phyloP scores from a whole-genome alignment of 2,113 vertebrate species.

The Steatornis caripensis region DNA sequence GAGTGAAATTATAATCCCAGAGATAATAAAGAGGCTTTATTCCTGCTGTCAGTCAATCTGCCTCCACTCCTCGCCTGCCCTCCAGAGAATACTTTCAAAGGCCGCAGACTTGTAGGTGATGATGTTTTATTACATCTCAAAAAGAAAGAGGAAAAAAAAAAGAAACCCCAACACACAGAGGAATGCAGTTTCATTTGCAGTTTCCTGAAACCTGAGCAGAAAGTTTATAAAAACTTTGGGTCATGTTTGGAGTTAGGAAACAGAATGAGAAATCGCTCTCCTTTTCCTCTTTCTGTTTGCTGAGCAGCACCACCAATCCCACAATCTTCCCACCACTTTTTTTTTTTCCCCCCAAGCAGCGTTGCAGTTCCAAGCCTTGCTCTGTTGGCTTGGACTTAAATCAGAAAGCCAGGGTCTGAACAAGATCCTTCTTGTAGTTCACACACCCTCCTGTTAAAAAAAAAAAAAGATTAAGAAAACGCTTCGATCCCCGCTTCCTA shows the following conservation, averaged over 20 bases:
- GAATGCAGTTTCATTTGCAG: slow-evolving; percentile 64
- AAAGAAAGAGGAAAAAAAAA: neutral
- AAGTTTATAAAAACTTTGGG: slow-evolving; percentile 60
- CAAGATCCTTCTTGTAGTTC: slow-evolving; percentile 55
- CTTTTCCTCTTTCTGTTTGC: slow-evolving; percentile 60
- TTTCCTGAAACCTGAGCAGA: slow-evolving; percentile 67
- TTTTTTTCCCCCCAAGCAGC: neutral
- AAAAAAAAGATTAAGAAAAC: slow-evolving; percentile 11
- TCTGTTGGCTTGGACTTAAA: neutral
- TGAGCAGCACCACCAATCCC: slow-evolving; percentile 31
- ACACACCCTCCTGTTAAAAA: neutral
- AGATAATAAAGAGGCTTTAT: slow-evolving; percentile 33
- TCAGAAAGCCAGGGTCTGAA: neutral
- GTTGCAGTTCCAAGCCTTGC: neutral
- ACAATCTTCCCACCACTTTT: neutral
- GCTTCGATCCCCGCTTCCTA: slow-evolving; percentile 22
- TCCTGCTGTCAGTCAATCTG: slow-evolving; percentile 29
- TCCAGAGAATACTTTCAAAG: slow-evolving; percentile 9
- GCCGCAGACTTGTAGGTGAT: slow-evolving; percentile 39
- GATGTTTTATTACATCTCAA: slow-evolving; percentile 52
- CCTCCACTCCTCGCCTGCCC: slow-evolving; percentile 25
- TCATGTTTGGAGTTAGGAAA: slow-evolving; percentile 55
- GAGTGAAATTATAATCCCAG: slow-evolving; percentile 27
- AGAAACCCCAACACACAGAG: neutral
- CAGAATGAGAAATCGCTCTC: slow-evolving; percentile 24